Evolutionary conservation across 2,113 vertebrate genomes (phyloP), one percentile per base, ranked within the genome.

Genomic region (Noturus placidus): DNA sequence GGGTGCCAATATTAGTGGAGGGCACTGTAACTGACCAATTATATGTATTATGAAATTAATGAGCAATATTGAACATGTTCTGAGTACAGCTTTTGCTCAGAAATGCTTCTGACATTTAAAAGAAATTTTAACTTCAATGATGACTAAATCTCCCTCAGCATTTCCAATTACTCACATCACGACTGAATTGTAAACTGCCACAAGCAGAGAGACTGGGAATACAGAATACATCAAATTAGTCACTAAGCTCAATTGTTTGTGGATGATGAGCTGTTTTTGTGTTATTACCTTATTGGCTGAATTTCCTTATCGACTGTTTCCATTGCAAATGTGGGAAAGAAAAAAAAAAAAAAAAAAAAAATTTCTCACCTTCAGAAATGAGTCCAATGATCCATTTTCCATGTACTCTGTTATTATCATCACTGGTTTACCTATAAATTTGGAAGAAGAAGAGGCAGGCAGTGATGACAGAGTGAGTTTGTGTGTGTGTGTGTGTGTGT

Each of bases 381-480:
- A 98, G 92, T 99, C 98, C 89, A 99, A 88, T 1, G 98, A 97
- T 4, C 98, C 98, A 0, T 99, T 99, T 93, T 99, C 98, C 98
- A 99, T 99, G 93, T 98, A 99, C 94, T 99, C 98, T 0, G 98
- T 99, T 94, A 99, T 98, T 92, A 99, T 99, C 98, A 99, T 99
- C 42, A 99, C 98, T 0, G 98, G 98, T 0, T 89, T 90, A 87
- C 88, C 88, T 90, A 69, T 30, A 87, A 86, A 89, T 89, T 90
- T 89, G 87, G 85, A 82, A 61, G 84, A 83, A 61, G 87, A 61
- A 87, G 80, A 90, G 33, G 86, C 54, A 87, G 87, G 89, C 83
- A 86, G 10, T 38, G 56, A 82, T 20, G 20, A 61, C 2, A 30
- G n/a, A 27, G 17, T 8, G 33, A 8, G 33, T 8, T 17, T 0